Base-by-base conservation (phyloP, 2,113 vertebrate species). In the Actenoides lindsayi region DNA sequence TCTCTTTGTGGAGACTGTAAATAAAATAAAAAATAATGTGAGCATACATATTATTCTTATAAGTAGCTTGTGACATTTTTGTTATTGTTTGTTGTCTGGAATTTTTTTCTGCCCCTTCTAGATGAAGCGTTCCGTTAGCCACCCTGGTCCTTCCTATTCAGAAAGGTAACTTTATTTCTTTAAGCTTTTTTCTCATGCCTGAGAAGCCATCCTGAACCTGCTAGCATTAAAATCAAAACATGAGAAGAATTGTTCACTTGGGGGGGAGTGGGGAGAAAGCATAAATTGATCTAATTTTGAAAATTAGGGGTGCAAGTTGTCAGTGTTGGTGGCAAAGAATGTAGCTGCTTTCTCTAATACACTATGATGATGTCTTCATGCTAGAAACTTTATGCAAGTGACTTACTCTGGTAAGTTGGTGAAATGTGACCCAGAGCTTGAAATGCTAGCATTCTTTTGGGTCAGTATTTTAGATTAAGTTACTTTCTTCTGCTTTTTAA, bases 101-200 rank as follows among this genome's bases (percentile, higher is more conserved):
- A 71, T 74, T 67, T 68, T 41, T 63, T 73, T 74, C 35, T 70
- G 24, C 50, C 50, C 6, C 30, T 27, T 5, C 19, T 68, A 96
- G 95, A 96, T 97, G 94, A 96, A 95, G 39, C 95, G 95, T 84
- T 96, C 96, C 65, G 33, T 94, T 91, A 97, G 95, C 77, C 95
- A 97, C 27, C 93, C 96, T 87, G 91, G 96, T 90, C 89, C 96
- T 92, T 96, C 80, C 73, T 89, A 87, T 94, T 95, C 83, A 56
- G 96, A 97, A 87, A 95, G 96, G 96, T 97, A 89, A 83, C n/a
- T 71, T 86, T 84, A 5, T 92, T 86, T 89, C 14, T 12, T 70
- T 42, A 27, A 57, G 33, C 9, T 57, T 64, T 92, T 90, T 65
- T 51, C 15, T 41, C 62, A 35, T 56, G 31, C 57, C 31, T 93